Evolutionary conservation across 2,797 vertebrate genomes (phyloP).

Genomic region (Crenuchus spilurus): DNA sequence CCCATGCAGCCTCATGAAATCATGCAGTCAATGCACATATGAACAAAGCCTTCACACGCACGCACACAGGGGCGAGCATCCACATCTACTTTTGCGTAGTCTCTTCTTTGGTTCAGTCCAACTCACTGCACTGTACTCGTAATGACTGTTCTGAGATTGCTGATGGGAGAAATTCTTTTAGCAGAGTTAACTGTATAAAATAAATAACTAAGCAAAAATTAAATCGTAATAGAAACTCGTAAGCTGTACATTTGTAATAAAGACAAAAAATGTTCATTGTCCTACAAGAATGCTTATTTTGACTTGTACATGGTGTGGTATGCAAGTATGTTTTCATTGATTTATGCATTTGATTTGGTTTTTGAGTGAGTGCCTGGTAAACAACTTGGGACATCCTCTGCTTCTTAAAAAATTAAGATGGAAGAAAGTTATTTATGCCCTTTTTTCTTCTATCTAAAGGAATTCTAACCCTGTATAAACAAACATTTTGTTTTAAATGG

Average conservation of each 20-base stretch:
- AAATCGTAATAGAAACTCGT: slow-evolving; percentile 79
- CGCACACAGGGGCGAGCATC: slow-evolving; percentile 33
- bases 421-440: too few relatives aligned
- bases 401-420: too few relatives aligned
- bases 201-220: slow-evolving; percentile 72
- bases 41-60: slow-evolving; percentile 45
- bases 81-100: slow-evolving; percentile 45
- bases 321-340: neutral
- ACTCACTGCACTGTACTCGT: slow-evolving; percentile 62
- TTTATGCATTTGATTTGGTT: too few relatives aligned
- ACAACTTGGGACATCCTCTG: too few relatives aligned
- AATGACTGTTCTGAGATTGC: slow-evolving; percentile 69
- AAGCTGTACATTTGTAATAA: slow-evolving; percentile 89
- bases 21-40: slow-evolving; percentile 34
- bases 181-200: slow-evolving; percentile 78
- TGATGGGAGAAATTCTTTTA: slow-evolving; percentile 73
- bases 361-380: too few relatives aligned
- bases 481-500: too few relatives aligned
- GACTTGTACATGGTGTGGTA: neutral
- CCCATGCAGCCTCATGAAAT: slow-evolving; percentile 47
- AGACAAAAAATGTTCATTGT: slow-evolving; percentile 73
- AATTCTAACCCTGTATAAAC: too few relatives aligned
- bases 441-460: too few relatives aligned
- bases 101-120: slow-evolving; percentile 57
- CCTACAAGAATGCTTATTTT: slow-evolving; percentile 26